Conservation (phyloP, 1,140 invertebrate genomes). For the Homarus americanus region DNA sequence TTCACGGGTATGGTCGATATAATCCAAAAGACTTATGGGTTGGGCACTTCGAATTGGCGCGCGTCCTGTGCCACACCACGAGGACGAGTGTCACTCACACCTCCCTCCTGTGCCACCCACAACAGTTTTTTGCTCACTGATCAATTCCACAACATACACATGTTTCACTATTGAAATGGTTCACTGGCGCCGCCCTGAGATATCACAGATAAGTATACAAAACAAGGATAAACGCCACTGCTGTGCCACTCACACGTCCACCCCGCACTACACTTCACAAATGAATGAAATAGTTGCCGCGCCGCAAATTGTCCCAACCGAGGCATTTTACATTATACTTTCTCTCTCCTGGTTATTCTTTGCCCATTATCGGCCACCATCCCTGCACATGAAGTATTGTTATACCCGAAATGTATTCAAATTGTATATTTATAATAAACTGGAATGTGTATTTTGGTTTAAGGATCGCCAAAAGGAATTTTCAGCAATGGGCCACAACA, state of each 20-base stretch:
- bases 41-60: neutral
- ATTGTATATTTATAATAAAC: neutral
- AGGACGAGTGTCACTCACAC: neutral
- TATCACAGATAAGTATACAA: neutral
- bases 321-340: neutral
- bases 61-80: neutral
- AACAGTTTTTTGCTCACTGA: neutral
- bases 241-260: neutral
- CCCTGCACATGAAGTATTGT: neutral
- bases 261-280: neutral
- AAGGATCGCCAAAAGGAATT: neutral
- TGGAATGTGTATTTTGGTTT: neutral
- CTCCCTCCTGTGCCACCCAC: neutral
- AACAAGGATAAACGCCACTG: neutral
- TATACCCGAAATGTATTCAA: neutral
- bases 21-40: neutral
- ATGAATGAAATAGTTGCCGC: slow-evolving; percentile 11
- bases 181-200: neutral
- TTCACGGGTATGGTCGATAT: neutral
- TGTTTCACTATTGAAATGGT: neutral
- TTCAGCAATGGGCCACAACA: neutral
- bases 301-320: neutral
- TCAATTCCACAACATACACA: neutral
- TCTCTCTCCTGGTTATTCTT: neutral
- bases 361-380: neutral